Evolutionary conservation across 2,797 vertebrate genomes (phyloP).

Genomic region (Acipenser oxyrinchus): DNA sequence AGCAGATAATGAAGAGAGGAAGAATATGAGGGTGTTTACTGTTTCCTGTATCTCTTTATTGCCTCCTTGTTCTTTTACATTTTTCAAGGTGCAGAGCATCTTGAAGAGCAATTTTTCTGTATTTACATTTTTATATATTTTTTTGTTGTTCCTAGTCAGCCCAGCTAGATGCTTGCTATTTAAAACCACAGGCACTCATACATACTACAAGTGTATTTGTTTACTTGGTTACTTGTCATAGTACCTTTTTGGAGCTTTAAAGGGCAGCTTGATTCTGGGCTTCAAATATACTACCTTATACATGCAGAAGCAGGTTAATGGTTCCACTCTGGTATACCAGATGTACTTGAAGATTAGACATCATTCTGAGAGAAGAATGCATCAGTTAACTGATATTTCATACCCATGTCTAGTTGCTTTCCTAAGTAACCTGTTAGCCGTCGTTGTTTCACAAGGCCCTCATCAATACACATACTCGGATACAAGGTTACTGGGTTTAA

Average conservation of each 20-base stretch:
- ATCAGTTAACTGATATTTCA: not conserved
- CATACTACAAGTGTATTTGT: too few species aligned
- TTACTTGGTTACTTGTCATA: too few species aligned
- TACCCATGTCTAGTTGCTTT: slow-evolving; percentile 8
- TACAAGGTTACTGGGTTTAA: not conserved
- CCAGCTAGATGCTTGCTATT: slow-evolving; percentile 4
- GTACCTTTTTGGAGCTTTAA: too few species aligned
- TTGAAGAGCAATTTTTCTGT: slow-evolving; percentile 13
- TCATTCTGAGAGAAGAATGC: not conserved
- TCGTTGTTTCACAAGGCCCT: not conserved
- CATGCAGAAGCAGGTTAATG: too few species aligned
- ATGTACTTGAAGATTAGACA: too few species aligned
- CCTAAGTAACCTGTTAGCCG: slow-evolving; percentile 25
- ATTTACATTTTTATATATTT: slow-evolving; percentile 11
- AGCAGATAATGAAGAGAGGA: slow-evolving; percentile 82
- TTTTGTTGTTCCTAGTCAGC: slow-evolving; percentile 1
- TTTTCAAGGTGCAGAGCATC: not conserved
- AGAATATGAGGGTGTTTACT: slow-evolving; percentile 75
- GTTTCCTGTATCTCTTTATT: slow-evolving; percentile 74
- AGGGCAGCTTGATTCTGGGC: too few species aligned
- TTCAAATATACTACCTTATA: too few species aligned
- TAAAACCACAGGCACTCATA: not conserved
- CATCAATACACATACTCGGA: not conserved
- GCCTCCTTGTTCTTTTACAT: not conserved
- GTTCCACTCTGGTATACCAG: too few species aligned